Evolutionary conservation across 2,113 vertebrate genomes (phyloP).

Genomic region (Tychaedon coryphoeus): DNA sequence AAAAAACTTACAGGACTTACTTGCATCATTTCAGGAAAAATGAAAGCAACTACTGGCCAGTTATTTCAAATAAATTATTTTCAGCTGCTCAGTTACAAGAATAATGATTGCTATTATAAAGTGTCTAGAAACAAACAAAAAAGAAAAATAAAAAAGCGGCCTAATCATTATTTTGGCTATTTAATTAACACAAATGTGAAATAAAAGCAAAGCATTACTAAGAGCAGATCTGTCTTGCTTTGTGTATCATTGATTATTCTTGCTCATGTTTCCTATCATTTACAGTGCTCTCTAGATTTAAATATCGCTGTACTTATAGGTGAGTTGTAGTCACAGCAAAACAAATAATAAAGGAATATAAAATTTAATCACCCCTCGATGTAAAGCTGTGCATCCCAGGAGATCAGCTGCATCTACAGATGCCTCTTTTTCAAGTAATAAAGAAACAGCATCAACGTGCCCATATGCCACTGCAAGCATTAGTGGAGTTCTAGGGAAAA

Average conservation of each 20-base stretch:
- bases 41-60: background rate
- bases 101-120: background rate
- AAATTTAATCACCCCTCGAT: constrained; percentile 84
- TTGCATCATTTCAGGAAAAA: background rate
- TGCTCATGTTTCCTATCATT: background rate
- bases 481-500: constrained; percentile 84
- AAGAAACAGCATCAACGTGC: constrained; percentile 89
- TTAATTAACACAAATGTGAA: background rate
- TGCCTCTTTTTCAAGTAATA: constrained; percentile 94
- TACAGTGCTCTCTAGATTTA: background rate
- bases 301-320: background rate
- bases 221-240: background rate
- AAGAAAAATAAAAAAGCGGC: background rate
- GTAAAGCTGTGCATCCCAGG: constrained; percentile 91
- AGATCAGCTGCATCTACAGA: constrained; percentile 83
- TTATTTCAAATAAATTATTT: background rate
- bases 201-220: background rate
- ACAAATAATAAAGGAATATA: background rate
- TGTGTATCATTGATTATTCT: background rate
- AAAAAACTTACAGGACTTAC: background rate
- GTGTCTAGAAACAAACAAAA: background rate
- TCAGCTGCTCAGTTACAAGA: background rate
- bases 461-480: constrained; percentile 96
- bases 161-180: background rate
- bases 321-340: background rate